A percentile compares a stretch with the other conserved stretches of the same genome.
These are phyloP conservation scores for Naso thynnoides DNA, from an alignment of 2,797 vertebrate genomes.

Conservation along the genomic window DNA sequence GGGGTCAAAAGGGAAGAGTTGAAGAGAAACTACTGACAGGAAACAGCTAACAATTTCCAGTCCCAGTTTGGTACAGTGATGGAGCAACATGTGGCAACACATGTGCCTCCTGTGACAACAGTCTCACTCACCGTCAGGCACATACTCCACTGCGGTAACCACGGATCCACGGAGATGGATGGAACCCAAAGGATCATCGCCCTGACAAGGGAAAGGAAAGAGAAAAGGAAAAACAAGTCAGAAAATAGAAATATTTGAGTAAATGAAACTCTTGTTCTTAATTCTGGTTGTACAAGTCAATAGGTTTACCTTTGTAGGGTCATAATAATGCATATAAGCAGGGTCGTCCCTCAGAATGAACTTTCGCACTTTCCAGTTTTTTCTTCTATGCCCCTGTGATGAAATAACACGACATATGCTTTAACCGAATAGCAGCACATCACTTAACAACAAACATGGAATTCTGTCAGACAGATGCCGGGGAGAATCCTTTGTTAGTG, in stretches of 20 bases:
- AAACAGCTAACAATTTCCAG: constrained; percentile 24
- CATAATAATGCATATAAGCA: constrained; percentile 95
- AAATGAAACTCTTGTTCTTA: not conserved
- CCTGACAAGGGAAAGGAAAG: constrained; percentile 73
- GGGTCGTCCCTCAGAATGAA: constrained; percentile 95
- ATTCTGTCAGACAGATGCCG: not conserved
- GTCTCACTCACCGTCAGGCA: constrained; percentile 89
- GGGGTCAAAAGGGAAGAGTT: not conserved
- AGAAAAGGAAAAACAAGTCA: not conserved
- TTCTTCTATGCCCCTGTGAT: constrained; percentile 92
- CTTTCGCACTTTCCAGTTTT: constrained; percentile 99
- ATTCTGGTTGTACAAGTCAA: not conserved
- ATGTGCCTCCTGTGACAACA: constrained; percentile 5
- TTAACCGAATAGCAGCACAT: not conserved
- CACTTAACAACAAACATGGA: not conserved
- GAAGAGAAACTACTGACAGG: constrained; percentile 19
- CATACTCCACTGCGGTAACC: constrained; percentile 92
- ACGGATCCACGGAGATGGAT: constrained; percentile 93
- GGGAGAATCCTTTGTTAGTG: constrained; percentile 1
- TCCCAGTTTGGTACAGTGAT: constrained; percentile 6
- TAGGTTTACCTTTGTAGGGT: constrained; percentile 90
- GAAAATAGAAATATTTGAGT: not conserved
- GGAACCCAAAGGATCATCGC: constrained; percentile 91
- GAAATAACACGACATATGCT: constrained; percentile 8
- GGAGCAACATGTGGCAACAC: not conserved